Evolutionary conservation across 2,888 invertebrate genomes (phyloP), one percentile per base, ranked within the genome.

Genomic region (Neoascia interrupta): DNA sequence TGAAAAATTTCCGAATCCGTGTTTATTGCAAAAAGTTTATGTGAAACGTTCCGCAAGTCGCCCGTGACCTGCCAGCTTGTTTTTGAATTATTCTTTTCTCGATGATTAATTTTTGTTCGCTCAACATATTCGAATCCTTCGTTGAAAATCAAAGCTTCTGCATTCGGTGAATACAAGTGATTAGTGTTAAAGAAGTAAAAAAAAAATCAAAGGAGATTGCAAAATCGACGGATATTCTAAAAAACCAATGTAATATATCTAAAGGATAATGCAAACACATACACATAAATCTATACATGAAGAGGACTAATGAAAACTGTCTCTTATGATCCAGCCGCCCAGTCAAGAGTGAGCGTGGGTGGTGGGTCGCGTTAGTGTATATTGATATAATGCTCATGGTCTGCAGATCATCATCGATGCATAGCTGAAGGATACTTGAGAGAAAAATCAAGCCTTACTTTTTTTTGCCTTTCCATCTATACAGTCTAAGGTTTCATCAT

Each of bases 61-160:
- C 11, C 18, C 36, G 69, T 60, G 34, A 41, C 18, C 26, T 41
- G 34, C 34, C 26, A 43, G 70, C 70, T 58, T 60, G 53, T 74
- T 73, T 66, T 74, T 43, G 45, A 53, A 58, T 53, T 60, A 34
- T 39, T 66, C 60, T 60, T 45, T 6, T 31, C 23, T 56, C 51
- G 43, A 58, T 60, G 26, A 53, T 68, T 66, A 51, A 11, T 60
- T 74, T 70, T 37, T 31, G 53, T 70, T 70, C 70, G 70, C 70
- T 45, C 19, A 37, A 70, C 11, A 28, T 16, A 54, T 58, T 60
- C 41, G 43, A 23, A 54, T 54, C 53, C 51, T 66, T 53, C 36
- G 21, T 66, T 66, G 11, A 34, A n/a, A 49, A 26, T 31, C 8
- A 23, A 45, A 37, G 34, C 45, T 21, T 23, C 2, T 45, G 10